Percentiles rank a stretch among this genome's conserved stretches.
phyloP scores from a whole-genome alignment of 2,797 vertebrate genomes.

The Typhlichthys eigenmanni region DNA sequence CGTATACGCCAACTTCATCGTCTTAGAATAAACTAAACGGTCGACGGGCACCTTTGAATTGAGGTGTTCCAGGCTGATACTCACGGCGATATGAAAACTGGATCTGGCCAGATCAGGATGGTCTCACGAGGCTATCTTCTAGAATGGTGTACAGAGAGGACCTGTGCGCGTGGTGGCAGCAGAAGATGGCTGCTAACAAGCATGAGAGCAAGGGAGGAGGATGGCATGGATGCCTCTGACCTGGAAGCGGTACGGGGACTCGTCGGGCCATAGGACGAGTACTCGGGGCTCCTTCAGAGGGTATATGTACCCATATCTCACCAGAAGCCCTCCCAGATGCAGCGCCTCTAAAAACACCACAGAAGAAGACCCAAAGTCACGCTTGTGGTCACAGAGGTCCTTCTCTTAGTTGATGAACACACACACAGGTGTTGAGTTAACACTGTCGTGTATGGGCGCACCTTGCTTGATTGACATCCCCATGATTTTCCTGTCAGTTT shows the following conservation, averaged over 20 bases:
- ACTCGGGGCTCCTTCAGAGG: conserved; percentile 83
- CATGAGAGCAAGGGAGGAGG: neutral
- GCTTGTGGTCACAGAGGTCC: too few relatives aligned
- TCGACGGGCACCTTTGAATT: too few relatives aligned
- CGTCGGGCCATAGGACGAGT: conserved; percentile 79
- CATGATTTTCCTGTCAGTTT: too few relatives aligned
- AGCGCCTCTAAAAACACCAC: conserved; percentile 80
- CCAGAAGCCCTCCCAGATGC: conserved; percentile 84
- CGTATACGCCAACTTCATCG: too few relatives aligned
- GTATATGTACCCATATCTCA: conserved; percentile 88
- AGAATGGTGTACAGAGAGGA: too few relatives aligned
- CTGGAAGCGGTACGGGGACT: conserved; percentile 92
- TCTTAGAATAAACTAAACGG: too few relatives aligned
- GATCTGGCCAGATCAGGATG: neutral
- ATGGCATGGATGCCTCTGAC: conserved; percentile 60
- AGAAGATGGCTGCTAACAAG: neutral
- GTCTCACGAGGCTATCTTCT: neutral
- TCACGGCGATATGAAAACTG: too few relatives aligned
- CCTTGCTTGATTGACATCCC: too few relatives aligned
- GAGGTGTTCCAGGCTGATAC: too few relatives aligned
- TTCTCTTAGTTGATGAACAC: too few relatives aligned
- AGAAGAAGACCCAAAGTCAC: conserved; percentile 4
- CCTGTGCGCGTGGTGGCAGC: neutral
- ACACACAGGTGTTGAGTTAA: too few relatives aligned
- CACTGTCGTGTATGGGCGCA: too few relatives aligned